Conservation (phyloP, 2,797 vertebrate genomes). For the Poeciliopsis infans region DNA sequence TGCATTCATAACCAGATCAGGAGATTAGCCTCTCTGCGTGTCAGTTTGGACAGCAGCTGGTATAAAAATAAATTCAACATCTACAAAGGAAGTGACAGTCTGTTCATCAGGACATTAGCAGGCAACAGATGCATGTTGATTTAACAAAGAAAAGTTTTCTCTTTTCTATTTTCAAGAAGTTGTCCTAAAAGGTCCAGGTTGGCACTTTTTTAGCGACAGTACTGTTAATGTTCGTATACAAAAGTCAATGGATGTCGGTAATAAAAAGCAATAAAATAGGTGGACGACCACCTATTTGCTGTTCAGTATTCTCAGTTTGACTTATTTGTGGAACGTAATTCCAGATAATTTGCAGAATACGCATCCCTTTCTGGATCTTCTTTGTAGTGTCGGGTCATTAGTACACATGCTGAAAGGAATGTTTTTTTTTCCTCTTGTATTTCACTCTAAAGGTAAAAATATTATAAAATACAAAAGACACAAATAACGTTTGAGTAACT, state of each 20-base stretch:
- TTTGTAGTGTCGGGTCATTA: not conserved
- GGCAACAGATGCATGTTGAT: conserved; percentile 7
- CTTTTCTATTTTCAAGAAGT: not conserved
- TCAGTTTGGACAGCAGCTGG: not conserved
- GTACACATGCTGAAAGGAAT: too few species aligned
- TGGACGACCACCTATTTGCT: not conserved
- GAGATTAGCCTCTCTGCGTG: not conserved
- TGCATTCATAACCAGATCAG: not conserved
- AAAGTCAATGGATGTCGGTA: not conserved
- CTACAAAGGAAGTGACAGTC: conserved; percentile 58
- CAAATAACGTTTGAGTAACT: too few species aligned
- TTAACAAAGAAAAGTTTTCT: too few species aligned
- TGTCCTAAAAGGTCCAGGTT: too few species aligned
- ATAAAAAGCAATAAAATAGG: not conserved
- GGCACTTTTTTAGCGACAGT: not conserved
- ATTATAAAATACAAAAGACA: too few species aligned
- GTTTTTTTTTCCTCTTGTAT: too few species aligned
- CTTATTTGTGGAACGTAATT: not conserved
- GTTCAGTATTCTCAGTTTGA: not conserved
- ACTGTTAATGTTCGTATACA: not conserved
- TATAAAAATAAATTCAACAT: conserved; percentile 30
- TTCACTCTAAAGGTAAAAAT: too few species aligned
- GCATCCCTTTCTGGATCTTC: not conserved
- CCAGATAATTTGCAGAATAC: not conserved
- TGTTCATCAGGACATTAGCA: conserved; percentile 19